Percentiles rank a stretch among this genome's conserved stretches.
Conservation (phyloP, 2,113 vertebrate genomes). For the Chascanopsetta lugubris region DNA sequence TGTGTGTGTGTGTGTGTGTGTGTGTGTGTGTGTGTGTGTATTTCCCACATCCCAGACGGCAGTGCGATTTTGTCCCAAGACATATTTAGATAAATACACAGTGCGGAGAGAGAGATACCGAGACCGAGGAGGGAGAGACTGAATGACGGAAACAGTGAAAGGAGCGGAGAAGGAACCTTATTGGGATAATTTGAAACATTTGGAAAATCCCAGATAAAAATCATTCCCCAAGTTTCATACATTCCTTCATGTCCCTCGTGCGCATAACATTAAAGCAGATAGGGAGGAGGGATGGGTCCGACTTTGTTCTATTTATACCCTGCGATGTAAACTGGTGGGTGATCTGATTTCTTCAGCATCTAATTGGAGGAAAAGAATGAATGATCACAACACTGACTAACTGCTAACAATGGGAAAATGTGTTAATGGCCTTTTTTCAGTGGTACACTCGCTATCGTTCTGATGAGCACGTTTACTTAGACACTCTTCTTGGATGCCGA, state of each 20-base stretch:
- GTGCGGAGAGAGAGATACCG: constrained; percentile 73
- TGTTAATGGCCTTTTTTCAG: too few species aligned
- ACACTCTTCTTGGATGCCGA: too few species aligned
- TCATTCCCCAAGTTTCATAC: not conserved
- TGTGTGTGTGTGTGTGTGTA: constrained; percentile 12
- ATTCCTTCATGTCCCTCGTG: constrained; percentile 1
- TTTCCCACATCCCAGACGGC: constrained; percentile 72
- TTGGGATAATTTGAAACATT: constrained; percentile 24
- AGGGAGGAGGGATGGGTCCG: too few species aligned
- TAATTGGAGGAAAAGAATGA: too few species aligned
- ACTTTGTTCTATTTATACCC: not conserved
- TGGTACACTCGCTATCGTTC: too few species aligned
- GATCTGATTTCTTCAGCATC: not conserved
- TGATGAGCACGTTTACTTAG: too few species aligned
- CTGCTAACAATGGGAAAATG: too few species aligned
- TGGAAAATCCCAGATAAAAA: constrained; percentile 7
- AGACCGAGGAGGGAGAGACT: constrained; percentile 27
- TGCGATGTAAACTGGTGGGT: not conserved
- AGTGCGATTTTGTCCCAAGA: constrained; percentile 76
- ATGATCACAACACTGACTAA: too few species aligned
- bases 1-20: not conserved
- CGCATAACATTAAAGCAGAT: not conserved
- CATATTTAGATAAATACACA: constrained; percentile 83
- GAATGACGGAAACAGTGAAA: not conserved
- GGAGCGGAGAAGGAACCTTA: constrained; percentile 2